Percentiles rank a stretch among this genome's conserved stretches.
Conservation (phyloP, 2,113 vertebrate species). For the Progne subis region DNA sequence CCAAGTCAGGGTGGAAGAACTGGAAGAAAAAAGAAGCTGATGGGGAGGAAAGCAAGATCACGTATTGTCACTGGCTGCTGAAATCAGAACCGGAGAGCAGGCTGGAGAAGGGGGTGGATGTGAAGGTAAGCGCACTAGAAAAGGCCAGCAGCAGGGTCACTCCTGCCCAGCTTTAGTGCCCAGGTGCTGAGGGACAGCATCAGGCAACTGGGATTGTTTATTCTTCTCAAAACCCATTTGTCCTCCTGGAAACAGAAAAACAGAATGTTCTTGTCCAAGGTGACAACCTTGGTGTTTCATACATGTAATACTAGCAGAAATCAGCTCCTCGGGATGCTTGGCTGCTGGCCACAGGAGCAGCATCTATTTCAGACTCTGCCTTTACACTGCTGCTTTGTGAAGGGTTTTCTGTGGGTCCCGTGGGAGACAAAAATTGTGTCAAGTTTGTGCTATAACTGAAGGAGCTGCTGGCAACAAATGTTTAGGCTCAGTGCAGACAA, state of each 20-base stretch:
- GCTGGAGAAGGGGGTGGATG: constrained; percentile 88
- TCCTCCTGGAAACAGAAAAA: neutral
- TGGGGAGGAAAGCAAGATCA: constrained; percentile 27
- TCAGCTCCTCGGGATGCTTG: neutral
- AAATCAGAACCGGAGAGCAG: constrained; percentile 96
- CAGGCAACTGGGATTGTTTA: neutral
- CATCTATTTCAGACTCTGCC: neutral
- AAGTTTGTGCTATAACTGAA: neutral
- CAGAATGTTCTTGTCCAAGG: neutral
- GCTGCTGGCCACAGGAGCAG: neutral
- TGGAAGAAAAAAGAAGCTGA: constrained; percentile 7
- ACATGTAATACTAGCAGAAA: neutral
- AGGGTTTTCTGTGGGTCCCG: neutral
- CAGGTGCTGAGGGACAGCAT: neutral
- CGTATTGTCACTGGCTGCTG: constrained; percentile 86
- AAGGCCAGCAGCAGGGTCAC: neutral
- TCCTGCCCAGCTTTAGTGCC: neutral
- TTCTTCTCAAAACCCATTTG: neutral
- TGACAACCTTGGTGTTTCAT: neutral
- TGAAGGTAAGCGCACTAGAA: constrained; percentile 81
- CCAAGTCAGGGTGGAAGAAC: constrained; percentile 40
- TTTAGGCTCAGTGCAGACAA: neutral
- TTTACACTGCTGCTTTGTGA: neutral
- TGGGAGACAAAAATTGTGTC: neutral
- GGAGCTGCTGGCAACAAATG: neutral